phyloP scores from a whole-genome alignment of 2,113 vertebrate species.

The Tachysurus vachellii region DNA sequence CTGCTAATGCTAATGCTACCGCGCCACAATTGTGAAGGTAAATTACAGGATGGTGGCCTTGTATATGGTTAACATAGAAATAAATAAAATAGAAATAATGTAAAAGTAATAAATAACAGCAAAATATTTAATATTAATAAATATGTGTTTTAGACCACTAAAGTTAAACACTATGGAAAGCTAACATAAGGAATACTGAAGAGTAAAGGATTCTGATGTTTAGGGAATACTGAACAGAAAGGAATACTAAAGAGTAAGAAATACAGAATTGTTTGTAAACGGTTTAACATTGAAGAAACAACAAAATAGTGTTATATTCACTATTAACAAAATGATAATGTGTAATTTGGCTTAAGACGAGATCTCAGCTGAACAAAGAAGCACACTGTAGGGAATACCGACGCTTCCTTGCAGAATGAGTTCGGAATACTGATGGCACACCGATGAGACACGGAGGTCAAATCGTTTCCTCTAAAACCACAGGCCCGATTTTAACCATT shows the following conservation, averaged over 20 bases:
- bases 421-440: background rate
- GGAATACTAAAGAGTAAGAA: background rate
- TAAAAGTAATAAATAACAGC: background rate
- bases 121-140: background rate
- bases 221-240: too few relatives aligned
- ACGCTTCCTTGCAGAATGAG: background rate
- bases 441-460: background rate
- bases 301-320: background rate
- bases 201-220: too few relatives aligned
- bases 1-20: background rate
- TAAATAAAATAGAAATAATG: background rate
- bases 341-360: background rate
- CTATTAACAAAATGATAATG: background rate
- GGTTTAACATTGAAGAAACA: too few relatives aligned
- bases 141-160: too few relatives aligned
- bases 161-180: background rate
- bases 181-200: background rate
- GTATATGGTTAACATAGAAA: background rate
- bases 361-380: background rate
- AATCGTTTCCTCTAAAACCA: background rate
- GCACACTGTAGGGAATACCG: background rate
- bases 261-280: background rate
- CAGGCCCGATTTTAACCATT: background rate
- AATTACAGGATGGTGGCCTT: background rate
- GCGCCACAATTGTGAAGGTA: background rate